A percentile compares a stretch with the other conserved stretches of the same genome.
Conservation (phyloP, 2,113 vertebrate genomes). For the Lethenteron reissneri region DNA sequence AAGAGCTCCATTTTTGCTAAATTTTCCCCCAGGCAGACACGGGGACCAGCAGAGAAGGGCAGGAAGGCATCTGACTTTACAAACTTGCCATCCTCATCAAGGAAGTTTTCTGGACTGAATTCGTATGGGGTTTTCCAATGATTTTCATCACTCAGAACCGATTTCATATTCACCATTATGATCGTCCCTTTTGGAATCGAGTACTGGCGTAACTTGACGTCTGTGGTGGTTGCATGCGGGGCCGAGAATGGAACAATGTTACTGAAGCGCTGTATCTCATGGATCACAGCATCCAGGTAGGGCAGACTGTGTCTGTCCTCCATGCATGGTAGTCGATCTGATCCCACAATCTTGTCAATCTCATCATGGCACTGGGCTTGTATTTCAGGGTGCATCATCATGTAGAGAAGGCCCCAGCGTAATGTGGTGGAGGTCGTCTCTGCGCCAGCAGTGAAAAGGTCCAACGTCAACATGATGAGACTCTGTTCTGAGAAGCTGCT, state of each 20-base stretch:
- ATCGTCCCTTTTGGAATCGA: constrained; percentile 22
- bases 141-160: constrained; percentile 36
- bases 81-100: constrained; percentile 42
- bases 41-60: constrained; percentile 49
- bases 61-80: constrained; percentile 40
- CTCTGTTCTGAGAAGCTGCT: no score
- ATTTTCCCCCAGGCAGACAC: constrained; percentile 28
- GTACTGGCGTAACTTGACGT: constrained; percentile 19
- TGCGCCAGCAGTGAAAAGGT: no score
- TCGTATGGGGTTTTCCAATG: constrained; percentile 40
- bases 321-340: constrained; percentile 7
- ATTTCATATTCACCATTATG: constrained; percentile 10
- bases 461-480: no score
- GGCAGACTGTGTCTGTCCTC: constrained; percentile 19
- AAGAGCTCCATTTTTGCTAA: constrained; percentile 39
- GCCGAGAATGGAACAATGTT: constrained; percentile 11
- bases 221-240: constrained; percentile 15
- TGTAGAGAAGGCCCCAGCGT: no score
- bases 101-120: constrained; percentile 56
- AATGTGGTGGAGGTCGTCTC: no score
- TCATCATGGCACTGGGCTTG: no score
- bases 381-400: no score
- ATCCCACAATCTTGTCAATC: not conserved
- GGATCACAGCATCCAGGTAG: constrained; percentile 13
- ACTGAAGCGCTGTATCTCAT: constrained; percentile 13